phyloP scores from a whole-genome alignment of 2,113 vertebrate genomes.

The Reinhardtius hippoglossoides region DNA sequence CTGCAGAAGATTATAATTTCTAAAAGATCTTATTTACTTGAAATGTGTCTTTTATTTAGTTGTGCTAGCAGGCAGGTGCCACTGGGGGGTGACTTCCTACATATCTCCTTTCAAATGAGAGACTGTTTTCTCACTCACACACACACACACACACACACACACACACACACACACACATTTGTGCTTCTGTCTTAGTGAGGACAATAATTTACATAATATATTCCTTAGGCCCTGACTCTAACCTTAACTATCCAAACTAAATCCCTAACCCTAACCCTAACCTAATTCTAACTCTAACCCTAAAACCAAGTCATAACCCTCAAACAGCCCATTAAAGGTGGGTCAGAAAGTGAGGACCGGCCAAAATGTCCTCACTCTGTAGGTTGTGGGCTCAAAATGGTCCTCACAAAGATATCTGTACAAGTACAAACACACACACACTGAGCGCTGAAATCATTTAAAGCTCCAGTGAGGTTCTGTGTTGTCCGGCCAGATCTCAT shows the following conservation, averaged over 20 bases:
- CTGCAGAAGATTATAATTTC: background rate
- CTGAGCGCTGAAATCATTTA: constrained; percentile 22
- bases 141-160: background rate
- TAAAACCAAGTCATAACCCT: too few species aligned
- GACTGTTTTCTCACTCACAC: constrained; percentile 3
- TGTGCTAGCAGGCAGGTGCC: constrained; percentile 24
- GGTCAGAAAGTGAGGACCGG: too few species aligned
- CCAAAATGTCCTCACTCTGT: too few species aligned
- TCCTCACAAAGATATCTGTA: too few species aligned
- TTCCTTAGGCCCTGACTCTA: too few species aligned
- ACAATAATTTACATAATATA: too few species aligned
- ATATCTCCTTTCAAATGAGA: background rate
- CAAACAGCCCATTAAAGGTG: too few species aligned
- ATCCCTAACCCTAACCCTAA: too few species aligned
- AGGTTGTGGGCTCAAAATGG: too few species aligned
- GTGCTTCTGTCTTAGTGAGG: too few species aligned
- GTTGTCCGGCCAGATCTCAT: constrained; percentile 47
- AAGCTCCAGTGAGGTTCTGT: constrained; percentile 45
- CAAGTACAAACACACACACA: background rate
- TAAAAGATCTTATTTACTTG: background rate
- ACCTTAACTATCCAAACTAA: too few species aligned
- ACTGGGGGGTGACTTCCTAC: constrained; percentile 44
- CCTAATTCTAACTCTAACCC: too few species aligned
- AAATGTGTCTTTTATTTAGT: background rate
- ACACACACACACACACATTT: background rate